Conservation (phyloP, 1,140 invertebrate species). For the Ceratosolen solmsi region DNA sequence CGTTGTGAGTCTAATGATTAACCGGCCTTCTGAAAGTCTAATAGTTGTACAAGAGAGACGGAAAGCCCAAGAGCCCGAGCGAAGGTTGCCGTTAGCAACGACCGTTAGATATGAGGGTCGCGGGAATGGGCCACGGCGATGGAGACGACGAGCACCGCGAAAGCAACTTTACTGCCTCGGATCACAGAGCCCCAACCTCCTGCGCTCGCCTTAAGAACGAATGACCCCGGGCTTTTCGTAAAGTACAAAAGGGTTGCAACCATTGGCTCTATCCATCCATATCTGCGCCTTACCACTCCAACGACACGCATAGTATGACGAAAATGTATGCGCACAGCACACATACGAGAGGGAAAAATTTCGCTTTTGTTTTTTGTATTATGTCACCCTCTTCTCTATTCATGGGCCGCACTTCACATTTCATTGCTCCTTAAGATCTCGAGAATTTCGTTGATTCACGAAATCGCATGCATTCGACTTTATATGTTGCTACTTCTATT, state of each 20-base stretch:
- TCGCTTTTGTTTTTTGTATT: neutral
- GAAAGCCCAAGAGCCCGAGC: neutral
- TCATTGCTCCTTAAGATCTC: constrained; percentile 36
- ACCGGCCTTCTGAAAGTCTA: constrained; percentile 63
- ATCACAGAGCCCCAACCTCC: neutral
- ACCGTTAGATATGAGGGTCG: constrained; percentile 51
- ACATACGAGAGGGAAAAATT: neutral
- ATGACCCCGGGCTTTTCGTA: constrained; percentile 36
- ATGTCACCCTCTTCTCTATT: constrained; percentile 21
- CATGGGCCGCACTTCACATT: constrained; percentile 41
- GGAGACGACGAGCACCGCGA: neutral
- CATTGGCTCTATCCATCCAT: neutral
- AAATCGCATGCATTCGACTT: constrained; percentile 1
- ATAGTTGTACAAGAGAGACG: constrained; percentile 56
- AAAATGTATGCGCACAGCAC: neutral
- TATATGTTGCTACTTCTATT: too few relatives aligned
- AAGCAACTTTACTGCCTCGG: constrained; percentile 49
- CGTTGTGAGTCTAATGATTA: constrained; percentile 64
- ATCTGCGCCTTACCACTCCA: neutral
- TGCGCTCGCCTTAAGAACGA: constrained; percentile 16
- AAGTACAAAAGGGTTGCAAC: neutral
- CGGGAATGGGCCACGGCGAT: neutral
- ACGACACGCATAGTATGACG: too few relatives aligned
- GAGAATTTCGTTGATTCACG: constrained; percentile 11
- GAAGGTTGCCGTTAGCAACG: constrained; percentile 62